These are phyloP conservation scores for Pangasius krempfi DNA, from an alignment of 2,797 vertebrate genomes.

Conservation along the genomic window DNA sequence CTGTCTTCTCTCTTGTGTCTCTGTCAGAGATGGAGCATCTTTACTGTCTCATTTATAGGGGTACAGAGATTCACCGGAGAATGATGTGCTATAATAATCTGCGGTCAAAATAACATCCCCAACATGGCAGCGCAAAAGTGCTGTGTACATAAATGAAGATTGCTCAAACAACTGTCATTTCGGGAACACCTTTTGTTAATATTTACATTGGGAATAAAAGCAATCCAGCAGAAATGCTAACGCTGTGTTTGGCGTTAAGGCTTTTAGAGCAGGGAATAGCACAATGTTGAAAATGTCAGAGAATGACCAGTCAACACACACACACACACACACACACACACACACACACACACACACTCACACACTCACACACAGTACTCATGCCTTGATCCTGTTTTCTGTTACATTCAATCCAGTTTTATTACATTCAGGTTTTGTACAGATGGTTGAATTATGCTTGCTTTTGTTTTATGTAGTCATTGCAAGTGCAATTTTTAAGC, in stretches of 20 bases:
- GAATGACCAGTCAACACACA: not conserved
- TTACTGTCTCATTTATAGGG: not conserved
- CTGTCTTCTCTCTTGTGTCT: not conserved
- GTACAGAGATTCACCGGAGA: not conserved
- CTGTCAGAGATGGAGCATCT: too few species aligned
- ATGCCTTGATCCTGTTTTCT: not conserved
- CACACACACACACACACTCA: slow-evolving; percentile 5
- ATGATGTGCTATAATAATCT: not conserved
- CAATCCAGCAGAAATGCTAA: not conserved
- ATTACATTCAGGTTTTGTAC: not conserved
- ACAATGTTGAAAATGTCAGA: not conserved
- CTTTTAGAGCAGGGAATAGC: not conserved
- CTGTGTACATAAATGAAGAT: slow-evolving; percentile 21
- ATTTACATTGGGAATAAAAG: slow-evolving; percentile 36
- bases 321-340: not conserved
- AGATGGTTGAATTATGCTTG: not conserved
- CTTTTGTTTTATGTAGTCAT: not conserved
- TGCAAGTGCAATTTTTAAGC: too few species aligned
- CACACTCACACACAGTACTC: not conserved
- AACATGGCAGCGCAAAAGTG: not conserved
- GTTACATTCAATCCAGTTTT: not conserved
- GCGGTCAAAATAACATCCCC: not conserved
- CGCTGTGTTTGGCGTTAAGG: not conserved
- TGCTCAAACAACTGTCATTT: slow-evolving; percentile 28
- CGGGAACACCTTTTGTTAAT: slow-evolving; percentile 26